phyloP scores from a whole-genome alignment of 2,797 vertebrate genomes.

The Cyprinodon diabolis region DNA sequence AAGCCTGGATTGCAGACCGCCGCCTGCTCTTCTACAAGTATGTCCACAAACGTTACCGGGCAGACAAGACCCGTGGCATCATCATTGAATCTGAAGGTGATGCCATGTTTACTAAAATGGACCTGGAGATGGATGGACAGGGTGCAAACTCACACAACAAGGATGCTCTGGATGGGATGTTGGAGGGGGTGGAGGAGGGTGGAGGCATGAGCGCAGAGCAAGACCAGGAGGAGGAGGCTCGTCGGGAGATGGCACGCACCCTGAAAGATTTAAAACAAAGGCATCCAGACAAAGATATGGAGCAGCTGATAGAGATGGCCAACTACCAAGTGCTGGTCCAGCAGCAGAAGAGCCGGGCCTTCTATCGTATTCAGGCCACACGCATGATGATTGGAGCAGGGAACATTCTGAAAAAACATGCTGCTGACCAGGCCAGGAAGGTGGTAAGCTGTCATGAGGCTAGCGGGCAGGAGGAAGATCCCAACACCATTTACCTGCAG shows the following conservation, averaged over 20 bases:
- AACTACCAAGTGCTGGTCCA: constrained; percentile 89
- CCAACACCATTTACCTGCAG: constrained; percentile 84
- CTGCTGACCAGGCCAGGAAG: constrained; percentile 87
- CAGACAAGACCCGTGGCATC: constrained; percentile 84
- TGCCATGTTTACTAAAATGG: constrained; percentile 84
- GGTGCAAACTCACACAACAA: constrained; percentile 80
- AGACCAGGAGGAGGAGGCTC: constrained; percentile 81
- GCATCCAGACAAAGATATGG: constrained; percentile 88
- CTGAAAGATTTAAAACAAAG: constrained; percentile 87
- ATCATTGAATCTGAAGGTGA: constrained; percentile 87
- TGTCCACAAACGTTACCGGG: constrained; percentile 83
- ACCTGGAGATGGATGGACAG: constrained; percentile 86
- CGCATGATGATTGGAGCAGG: constrained; percentile 91
- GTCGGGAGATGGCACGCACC: constrained; percentile 86
- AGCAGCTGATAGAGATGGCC: constrained; percentile 88
- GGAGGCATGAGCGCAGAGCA: constrained; percentile 68
- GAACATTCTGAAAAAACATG: constrained; percentile 89
- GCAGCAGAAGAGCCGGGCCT: constrained; percentile 89
- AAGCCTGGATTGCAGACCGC: constrained; percentile 88
- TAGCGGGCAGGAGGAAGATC: constrained; percentile 85
- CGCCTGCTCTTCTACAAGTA: constrained; percentile 89
- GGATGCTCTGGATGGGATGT: constrained; percentile 82
- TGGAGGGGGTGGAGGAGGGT: constrained; percentile 82
- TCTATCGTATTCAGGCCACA: constrained; percentile 89
- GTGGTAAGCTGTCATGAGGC: constrained; percentile 86